phyloP scores from a whole-genome alignment of 2,888 invertebrate species.

The Capitulum mitella region DNA sequence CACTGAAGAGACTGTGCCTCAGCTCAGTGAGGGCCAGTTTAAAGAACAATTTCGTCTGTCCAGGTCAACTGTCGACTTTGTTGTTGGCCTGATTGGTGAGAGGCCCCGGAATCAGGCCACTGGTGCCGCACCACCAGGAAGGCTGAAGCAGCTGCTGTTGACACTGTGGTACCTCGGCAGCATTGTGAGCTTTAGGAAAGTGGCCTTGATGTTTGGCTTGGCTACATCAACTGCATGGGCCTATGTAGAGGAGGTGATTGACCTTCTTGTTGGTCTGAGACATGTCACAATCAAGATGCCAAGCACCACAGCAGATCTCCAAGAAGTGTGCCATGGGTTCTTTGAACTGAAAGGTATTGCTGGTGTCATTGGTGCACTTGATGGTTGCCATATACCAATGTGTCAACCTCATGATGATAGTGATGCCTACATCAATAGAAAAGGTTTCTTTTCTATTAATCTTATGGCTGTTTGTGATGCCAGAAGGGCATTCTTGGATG shows the following conservation, averaged over 20 bases:
- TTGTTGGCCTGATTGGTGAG: background rate
- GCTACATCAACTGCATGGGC: background rate
- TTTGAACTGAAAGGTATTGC: background rate
- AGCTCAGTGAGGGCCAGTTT: background rate
- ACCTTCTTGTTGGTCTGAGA: background rate
- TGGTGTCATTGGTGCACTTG: background rate
- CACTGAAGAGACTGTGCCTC: background rate
- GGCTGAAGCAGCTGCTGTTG: background rate
- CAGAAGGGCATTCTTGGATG: background rate
- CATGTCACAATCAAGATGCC: background rate
- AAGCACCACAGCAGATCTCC: background rate
- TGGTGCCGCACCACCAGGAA: too few species aligned
- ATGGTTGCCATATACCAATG: background rate
- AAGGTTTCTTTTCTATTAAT: background rate
- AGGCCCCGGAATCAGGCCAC: background rate
- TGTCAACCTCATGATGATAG: background rate
- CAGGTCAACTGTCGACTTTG: background rate
- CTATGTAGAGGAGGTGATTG: background rate
- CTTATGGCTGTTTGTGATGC: background rate
- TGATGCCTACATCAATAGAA: background rate
- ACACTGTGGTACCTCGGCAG: background rate
- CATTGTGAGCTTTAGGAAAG: background rate
- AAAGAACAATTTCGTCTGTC: background rate
- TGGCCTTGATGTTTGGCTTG: background rate
- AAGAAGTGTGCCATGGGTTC: background rate